Conservation (phyloP, 2,797 vertebrate genomes). For the Myoxocephalus aenaeus region DNA sequence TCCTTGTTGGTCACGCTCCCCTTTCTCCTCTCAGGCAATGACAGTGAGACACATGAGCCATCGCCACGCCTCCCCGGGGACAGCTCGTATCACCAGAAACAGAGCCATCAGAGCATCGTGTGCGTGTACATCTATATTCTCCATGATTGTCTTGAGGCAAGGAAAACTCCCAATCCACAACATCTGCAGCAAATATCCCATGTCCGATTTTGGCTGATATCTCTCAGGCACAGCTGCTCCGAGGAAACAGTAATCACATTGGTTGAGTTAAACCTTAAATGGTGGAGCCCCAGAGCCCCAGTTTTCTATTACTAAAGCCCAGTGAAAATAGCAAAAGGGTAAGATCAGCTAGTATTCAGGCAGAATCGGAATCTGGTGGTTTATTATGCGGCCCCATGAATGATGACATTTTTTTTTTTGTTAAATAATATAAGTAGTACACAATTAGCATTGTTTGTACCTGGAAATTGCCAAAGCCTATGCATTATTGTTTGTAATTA, state of each 20-base stretch:
- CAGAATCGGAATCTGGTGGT: not conserved
- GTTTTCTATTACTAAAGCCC: not conserved
- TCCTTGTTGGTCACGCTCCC: slow-evolving; percentile 13
- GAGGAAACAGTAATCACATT: slow-evolving; percentile 21
- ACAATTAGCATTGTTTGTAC: not conserved
- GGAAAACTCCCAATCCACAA: not conserved
- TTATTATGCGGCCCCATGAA: not conserved
- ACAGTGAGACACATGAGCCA: slow-evolving; percentile 45
- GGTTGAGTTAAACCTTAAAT: slow-evolving; percentile 27
- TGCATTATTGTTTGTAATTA: not conserved
- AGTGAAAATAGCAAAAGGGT: slow-evolving; percentile 8
- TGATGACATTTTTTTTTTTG: not conserved
- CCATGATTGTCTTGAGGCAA: not conserved
- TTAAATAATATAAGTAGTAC: not conserved
- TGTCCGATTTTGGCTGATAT: slow-evolving; percentile 27
- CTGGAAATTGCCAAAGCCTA: not conserved
- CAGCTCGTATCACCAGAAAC: slow-evolving; percentile 23
- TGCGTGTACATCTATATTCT: not conserved
- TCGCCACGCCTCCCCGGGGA: slow-evolving; percentile 8
- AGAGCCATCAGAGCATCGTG: not conserved
- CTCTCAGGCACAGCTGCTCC: slow-evolving; percentile 22
- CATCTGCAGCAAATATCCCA: slow-evolving; percentile 25
- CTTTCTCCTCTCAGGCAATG: slow-evolving; percentile 43
- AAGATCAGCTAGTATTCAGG: not conserved
- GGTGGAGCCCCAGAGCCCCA: not conserved